phyloP scores from a whole-genome alignment of 2,797 vertebrate species.

The Ptychadena robeensis region DNA sequence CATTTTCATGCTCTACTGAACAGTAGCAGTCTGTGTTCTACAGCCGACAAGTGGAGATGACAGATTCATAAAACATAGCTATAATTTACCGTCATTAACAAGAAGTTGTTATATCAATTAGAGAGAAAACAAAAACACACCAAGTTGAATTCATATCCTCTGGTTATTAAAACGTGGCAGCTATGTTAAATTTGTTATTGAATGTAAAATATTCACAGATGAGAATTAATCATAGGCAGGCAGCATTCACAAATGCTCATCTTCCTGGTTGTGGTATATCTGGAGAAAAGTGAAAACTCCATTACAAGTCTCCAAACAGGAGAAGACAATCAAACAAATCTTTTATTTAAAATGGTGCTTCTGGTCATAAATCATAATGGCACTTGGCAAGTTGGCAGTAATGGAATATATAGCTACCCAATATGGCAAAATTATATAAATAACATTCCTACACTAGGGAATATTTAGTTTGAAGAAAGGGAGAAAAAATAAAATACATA shows the following conservation, averaged over 20 bases:
- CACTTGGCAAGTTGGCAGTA: slow-evolving; percentile 51
- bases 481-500: too few species aligned
- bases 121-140: slow-evolving; percentile 70
- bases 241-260: slow-evolving; percentile 59
- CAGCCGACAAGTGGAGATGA: slow-evolving; percentile 62
- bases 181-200: slow-evolving; percentile 74
- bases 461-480: too few species aligned
- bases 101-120: slow-evolving; percentile 75
- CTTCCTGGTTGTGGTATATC: slow-evolving; percentile 68
- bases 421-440: neutral
- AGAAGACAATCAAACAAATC: slow-evolving; percentile 80
- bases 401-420: slow-evolving; percentile 15
- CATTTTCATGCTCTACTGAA: slow-evolving; percentile 62
- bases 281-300: slow-evolving; percentile 73
- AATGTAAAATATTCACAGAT: slow-evolving; percentile 71
- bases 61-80: slow-evolving; percentile 66
- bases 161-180: slow-evolving; percentile 73
- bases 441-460: too few species aligned
- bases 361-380: slow-evolving; percentile 77
- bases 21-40: slow-evolving; percentile 54
- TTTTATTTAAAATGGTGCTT: slow-evolving; percentile 75
- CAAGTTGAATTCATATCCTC: slow-evolving; percentile 69
- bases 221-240: slow-evolving; percentile 77
- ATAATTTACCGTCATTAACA: slow-evolving; percentile 74
- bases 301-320: slow-evolving; percentile 74